These are phyloP conservation scores for Muraenolepis orangiensis DNA, from an alignment of 2,797 vertebrate species.

Conservation along the genomic window DNA sequence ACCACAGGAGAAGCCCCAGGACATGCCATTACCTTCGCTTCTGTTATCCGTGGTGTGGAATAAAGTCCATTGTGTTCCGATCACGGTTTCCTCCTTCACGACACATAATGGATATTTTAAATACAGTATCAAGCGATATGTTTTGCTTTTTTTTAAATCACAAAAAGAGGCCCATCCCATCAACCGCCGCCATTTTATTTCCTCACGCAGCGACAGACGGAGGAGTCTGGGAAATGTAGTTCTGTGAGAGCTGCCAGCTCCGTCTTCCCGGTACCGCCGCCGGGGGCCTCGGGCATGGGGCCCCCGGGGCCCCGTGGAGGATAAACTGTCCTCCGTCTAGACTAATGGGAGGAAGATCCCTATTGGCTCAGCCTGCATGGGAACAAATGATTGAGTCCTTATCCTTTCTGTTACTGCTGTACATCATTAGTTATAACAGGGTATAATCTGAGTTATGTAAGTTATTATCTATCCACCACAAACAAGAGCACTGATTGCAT, in stretches of 20 bases:
- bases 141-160: slow-evolving; percentile 44
- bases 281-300: no score
- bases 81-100: not conserved
- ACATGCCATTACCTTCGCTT: slow-evolving; percentile 43
- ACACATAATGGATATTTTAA: not conserved
- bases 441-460: no score
- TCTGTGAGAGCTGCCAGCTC: not conserved
- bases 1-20: not conserved
- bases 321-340: no score
- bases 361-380: no score
- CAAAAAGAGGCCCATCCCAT: slow-evolving; percentile 60
- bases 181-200: slow-evolving; percentile 73
- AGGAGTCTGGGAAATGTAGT: slow-evolving; percentile 63
- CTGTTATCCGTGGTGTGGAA: not conserved
- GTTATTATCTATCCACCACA: no score
- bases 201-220: slow-evolving; percentile 38
- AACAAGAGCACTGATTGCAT: no score
- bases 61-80: slow-evolving; percentile 1
- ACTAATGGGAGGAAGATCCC: no score
- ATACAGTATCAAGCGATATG: slow-evolving; percentile 12
- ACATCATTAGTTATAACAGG: no score
- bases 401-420: no score
- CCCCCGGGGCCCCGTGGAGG: no score
- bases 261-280: not conserved
- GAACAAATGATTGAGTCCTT: no score